Evolutionary conservation across 2,888 invertebrate genomes (phyloP).

Genomic region (Eilema griseolum): DNA sequence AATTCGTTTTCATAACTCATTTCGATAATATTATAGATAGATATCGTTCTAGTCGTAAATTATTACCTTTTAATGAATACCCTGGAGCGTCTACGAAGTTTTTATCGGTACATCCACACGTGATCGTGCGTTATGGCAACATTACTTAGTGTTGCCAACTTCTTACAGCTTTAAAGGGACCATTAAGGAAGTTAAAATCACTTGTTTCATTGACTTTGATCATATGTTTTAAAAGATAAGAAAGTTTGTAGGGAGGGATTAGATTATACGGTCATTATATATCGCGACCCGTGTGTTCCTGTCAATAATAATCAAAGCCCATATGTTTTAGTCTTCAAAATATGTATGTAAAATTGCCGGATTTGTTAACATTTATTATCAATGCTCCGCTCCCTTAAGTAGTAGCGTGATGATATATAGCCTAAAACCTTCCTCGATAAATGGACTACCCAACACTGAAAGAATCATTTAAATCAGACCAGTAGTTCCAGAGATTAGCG

Average conservation of each 20-base stretch:
- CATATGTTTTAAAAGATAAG: slow-evolving; percentile 20
- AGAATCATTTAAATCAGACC: too few relatives aligned
- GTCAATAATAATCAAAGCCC: too few relatives aligned
- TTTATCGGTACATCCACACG: slow-evolving; percentile 76
- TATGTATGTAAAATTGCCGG: too few relatives aligned
- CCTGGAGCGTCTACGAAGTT: slow-evolving; percentile 75
- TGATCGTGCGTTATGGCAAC: slow-evolving; percentile 68
- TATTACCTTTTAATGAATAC: slow-evolving; percentile 70
- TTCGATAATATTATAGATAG: slow-evolving; percentile 21
- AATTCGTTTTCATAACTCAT: slow-evolving; percentile 22
- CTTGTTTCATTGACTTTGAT: slow-evolving; percentile 41
- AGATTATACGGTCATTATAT: too few relatives aligned
- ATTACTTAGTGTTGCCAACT: slow-evolving; percentile 35
- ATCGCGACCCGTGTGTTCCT: too few relatives aligned
- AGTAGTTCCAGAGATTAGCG: too few relatives aligned
- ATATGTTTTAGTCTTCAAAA: too few relatives aligned
- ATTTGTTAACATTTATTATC: too few relatives aligned
- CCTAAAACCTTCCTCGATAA: too few relatives aligned
- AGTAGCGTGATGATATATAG: too few relatives aligned
- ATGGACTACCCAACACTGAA: too few relatives aligned
- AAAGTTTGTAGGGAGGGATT: neutral
- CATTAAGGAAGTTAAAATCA: slow-evolving; percentile 51
- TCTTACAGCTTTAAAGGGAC: slow-evolving; percentile 33
- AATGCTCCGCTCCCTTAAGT: too few relatives aligned
- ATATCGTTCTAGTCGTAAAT: slow-evolving; percentile 65